Evolutionary conservation across 2,113 vertebrate genomes (phyloP), one percentile per base, ranked within the genome.

Genomic region (Chrysochloris asiatica): DNA sequence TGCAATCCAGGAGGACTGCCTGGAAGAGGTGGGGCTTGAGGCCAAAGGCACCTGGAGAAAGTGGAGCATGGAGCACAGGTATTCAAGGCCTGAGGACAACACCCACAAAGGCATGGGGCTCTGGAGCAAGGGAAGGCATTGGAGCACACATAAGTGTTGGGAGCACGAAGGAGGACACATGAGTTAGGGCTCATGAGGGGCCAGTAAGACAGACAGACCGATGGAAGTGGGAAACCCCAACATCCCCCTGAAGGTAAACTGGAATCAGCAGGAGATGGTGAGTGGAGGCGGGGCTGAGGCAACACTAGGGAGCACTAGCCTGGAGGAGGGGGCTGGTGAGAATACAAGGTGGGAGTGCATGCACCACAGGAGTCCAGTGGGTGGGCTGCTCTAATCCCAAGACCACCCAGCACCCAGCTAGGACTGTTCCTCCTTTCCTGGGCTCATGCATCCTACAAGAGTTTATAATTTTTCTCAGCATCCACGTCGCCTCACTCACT

Each of bases 321-420:
- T n/a, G 56, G 73, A 50, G 8, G 36, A 19, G 22, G 38, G 33
- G 38, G 48, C 10, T 12, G n/a, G 54, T 22, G 43, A 22, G 69
- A 19, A 16, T 1, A 19, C 30, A 16, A 63, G 14, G 5, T 6
- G 13, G 56, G 50, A 61, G 56, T 3, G 10, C 67, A 41, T 65
- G 36, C 14, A 19, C n/a, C n/a, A n/a, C n/a, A n/a, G n/a, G 22
- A n/a, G 9, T 12, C 19, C 0, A 13, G 11, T 3, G n/a, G 4
- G 63, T 6, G n/a, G 13, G 30, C 33, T 61, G 38, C 21, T 12
- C 13, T 4, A 45, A 26, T 24, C 45, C 59, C 59, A 47, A 30
- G 28, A 33, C 41, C 45, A 47, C 72, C 26, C 45, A 33, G 6
- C 45, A 56, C 41, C 30, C 80, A 17, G 22, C 48, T 41, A 6